A percentile compares a stretch with the other conserved stretches of the same genome.
These are phyloP conservation scores for Aplodontia rufa DNA, from an alignment of 2,113 vertebrate genomes.

Conservation along the genomic window DNA sequence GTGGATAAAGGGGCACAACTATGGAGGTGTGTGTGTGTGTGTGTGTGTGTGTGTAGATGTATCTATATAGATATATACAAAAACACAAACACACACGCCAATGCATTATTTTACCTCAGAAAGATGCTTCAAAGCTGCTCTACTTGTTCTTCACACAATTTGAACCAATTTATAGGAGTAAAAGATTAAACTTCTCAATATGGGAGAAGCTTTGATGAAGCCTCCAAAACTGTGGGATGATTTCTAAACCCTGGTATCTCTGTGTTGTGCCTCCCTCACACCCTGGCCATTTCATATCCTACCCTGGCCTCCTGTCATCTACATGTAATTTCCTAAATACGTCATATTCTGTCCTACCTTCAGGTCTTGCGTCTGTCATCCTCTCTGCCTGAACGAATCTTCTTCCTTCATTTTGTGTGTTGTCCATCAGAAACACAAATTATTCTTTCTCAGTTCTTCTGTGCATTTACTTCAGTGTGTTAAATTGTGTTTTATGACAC, in stretches of 20 bases:
- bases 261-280: not conserved
- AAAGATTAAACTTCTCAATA: slow-evolving; percentile 1
- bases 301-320: not conserved
- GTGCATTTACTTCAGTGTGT: not conserved
- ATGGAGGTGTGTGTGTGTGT: not conserved
- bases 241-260: not conserved
- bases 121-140: not conserved
- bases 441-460: slow-evolving; percentile 20
- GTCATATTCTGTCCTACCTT: not conserved
- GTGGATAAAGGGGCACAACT: not conserved
- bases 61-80: not conserved
- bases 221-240: not conserved
- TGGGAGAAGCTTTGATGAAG: not conserved
- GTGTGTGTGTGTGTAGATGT: not conserved
- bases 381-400: not conserved
- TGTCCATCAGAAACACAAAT: not conserved
- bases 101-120: not conserved
- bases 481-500: not conserved
- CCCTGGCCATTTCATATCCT: not conserved
- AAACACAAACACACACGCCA: not conserved
- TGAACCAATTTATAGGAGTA: not conserved
- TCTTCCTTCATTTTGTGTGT: not conserved
- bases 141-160: not conserved
- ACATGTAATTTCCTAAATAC: not conserved
- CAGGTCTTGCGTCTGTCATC: not conserved